Evolutionary conservation across 2,888 invertebrate genomes (phyloP).

Genomic region (Tenthredo livida): DNA sequence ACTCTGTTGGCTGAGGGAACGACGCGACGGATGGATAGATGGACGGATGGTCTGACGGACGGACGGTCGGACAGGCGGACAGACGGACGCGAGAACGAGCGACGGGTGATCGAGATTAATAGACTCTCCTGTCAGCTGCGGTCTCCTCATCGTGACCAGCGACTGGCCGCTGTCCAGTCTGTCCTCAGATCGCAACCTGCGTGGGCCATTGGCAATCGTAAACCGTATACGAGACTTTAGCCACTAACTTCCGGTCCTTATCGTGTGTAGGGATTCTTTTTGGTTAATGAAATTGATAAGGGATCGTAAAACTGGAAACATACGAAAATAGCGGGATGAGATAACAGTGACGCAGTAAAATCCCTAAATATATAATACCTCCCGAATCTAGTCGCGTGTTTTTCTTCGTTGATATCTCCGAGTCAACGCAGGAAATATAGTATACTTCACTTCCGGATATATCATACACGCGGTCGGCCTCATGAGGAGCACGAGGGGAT

Average conservation of each 20-base stretch:
- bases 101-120: conserved; percentile 69
- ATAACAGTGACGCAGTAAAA: conserved; percentile 17
- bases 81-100: conserved; percentile 62
- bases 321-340: conserved; percentile 21
- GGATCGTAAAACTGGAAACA: not conserved
- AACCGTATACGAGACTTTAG: not conserved
- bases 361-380: not conserved
- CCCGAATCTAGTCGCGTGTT: not conserved
- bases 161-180: conserved; percentile 65
- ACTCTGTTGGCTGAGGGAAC: conserved; percentile 26
- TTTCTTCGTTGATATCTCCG: not conserved
- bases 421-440: not conserved
- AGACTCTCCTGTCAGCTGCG: conserved; percentile 68
- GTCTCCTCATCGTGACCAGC: conserved; percentile 67
- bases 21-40: conserved; percentile 52
- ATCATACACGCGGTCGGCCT: conserved; percentile 23
- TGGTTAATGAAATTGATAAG: not conserved
- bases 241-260: conserved; percentile 17
- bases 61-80: conserved; percentile 28
- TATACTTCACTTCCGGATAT: conserved; percentile 5
- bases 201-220: conserved; percentile 61
- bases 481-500: conserved; percentile 63
- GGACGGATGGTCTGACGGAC: conserved; percentile 48
- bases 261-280: not conserved
- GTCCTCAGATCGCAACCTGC: conserved; percentile 71